Percentiles rank a stretch among this genome's conserved stretches.
These are phyloP conservation scores for Halichondria panicea DNA, from an alignment of 37 sponge, comb jelly and placozoan species.

Conservation along the genomic window DNA sequence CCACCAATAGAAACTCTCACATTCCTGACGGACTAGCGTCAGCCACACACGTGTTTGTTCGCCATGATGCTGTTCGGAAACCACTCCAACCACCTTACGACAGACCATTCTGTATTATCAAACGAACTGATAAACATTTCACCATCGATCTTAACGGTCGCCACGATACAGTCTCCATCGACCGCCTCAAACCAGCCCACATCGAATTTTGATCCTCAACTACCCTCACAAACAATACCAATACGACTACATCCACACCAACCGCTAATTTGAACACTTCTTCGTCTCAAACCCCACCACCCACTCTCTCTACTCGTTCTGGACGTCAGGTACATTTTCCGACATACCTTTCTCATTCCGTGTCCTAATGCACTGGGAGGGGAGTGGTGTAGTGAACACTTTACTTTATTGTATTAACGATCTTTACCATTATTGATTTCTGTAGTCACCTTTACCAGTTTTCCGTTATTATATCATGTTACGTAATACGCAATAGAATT, in stretches of 20 bases:
- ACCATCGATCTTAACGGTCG: too few relatives aligned
- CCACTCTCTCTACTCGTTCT: constrained; percentile 2
- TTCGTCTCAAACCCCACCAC: neutral
- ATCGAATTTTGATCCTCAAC: neutral
- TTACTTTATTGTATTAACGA: too few relatives aligned
- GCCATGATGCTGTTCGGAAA: constrained; percentile 53
- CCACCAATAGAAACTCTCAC: neutral
- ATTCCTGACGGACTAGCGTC: constrained; percentile 22
- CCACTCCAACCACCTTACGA: constrained; percentile 62
- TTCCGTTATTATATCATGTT: too few relatives aligned
- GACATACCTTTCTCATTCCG: neutral
- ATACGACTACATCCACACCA: neutral
- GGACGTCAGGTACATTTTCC: constrained; percentile 3
- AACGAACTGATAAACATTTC: neutral
- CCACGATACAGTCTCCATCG: too few relatives aligned
- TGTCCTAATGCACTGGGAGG: constrained; percentile 16
- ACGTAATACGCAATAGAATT: too few relatives aligned
- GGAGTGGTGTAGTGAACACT: constrained; percentile 17
- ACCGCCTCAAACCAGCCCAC: neutral
- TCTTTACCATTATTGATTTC: too few relatives aligned
- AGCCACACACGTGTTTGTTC: constrained; percentile 60
- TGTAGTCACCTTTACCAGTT: too few relatives aligned
- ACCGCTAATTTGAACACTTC: constrained; percentile 1
- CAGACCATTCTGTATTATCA: constrained; percentile 14
- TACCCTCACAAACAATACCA: neutral